Evolutionary conservation across 1,140 invertebrate species (phyloP).

Genomic region (Tetragonula clypearis): DNA sequence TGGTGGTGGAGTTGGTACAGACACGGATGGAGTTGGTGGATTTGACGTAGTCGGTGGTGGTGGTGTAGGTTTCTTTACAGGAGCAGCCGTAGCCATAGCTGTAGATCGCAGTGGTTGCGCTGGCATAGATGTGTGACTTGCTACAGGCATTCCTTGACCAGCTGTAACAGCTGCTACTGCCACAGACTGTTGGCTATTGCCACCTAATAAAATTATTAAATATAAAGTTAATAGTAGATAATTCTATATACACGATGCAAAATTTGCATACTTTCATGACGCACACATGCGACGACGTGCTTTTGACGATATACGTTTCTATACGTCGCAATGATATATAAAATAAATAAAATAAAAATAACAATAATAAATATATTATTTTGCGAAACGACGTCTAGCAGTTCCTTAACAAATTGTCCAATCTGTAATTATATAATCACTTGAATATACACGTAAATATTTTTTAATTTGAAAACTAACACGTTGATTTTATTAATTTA

Average conservation of each 20-base stretch:
- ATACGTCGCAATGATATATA: neutral
- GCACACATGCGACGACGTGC: constrained; percentile 7
- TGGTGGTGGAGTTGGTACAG: constrained; percentile 77
- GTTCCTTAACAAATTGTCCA: neutral
- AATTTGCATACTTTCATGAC: neutral
- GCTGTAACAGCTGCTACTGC: constrained; percentile 69
- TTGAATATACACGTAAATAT: neutral
- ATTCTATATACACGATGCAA: neutral
- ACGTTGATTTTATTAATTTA: neutral
- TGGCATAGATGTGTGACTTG: constrained; percentile 80
- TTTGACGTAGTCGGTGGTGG: constrained; percentile 69
- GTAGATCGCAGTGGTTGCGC: constrained; percentile 79
- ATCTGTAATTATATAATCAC: neutral
- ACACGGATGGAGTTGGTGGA: constrained; percentile 72
- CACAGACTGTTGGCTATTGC: constrained; percentile 68
- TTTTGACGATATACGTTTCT: neutral
- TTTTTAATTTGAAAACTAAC: neutral
- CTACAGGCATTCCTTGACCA: constrained; percentile 72
- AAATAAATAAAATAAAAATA: neutral
- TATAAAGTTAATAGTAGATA: neutral
- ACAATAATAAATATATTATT: neutral
- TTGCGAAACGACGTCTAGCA: neutral
- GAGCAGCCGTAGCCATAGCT: constrained; percentile 78
- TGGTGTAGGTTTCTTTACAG: constrained; percentile 77
- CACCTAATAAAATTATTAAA: constrained; percentile 66